Conservation (phyloP, 2,888 invertebrate species). For the Drosophila pseudotalamancana region DNA sequence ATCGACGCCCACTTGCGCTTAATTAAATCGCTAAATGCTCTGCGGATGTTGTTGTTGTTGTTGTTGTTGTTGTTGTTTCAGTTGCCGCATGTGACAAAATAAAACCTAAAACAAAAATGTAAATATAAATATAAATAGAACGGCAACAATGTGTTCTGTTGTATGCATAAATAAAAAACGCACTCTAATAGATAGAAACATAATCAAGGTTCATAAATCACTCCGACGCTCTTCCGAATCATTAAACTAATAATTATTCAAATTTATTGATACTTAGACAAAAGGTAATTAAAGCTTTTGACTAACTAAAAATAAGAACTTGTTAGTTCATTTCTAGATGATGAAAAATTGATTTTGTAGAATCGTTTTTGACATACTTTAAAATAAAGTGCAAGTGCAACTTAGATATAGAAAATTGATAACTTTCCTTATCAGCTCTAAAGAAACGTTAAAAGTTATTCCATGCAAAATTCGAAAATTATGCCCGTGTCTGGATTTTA, state of each 20-base stretch:
- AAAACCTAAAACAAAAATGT: no score
- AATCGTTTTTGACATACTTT: no score
- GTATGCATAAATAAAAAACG: conserved; percentile 17
- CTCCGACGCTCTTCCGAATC: neutral
- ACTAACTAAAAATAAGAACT: neutral
- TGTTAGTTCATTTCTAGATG: no score
- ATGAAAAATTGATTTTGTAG: no score
- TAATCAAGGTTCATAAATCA: conserved; percentile 17
- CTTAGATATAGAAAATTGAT: no score
- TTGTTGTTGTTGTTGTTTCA: neutral
- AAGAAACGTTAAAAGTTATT: no score
- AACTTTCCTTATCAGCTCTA: no score
- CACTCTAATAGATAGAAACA: conserved; percentile 3
- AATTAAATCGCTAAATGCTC: conserved; percentile 73
- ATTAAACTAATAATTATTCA: conserved; percentile 4
- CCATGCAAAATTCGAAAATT: no score
- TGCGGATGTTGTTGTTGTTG: conserved; percentile 51
- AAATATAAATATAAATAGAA: conserved; percentile 8
- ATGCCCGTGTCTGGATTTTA: no score
- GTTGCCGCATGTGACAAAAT: conserved; percentile 25
- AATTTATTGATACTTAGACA: neutral
- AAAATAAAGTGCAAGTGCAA: no score
- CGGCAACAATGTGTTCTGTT: conserved; percentile 7
- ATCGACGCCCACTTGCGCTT: conserved; percentile 65
- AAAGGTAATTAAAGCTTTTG: neutral